These are phyloP conservation scores for Rhabdophis nuchalis DNA, from an alignment of 2,797 vertebrate species.

Conservation along the genomic window DNA sequence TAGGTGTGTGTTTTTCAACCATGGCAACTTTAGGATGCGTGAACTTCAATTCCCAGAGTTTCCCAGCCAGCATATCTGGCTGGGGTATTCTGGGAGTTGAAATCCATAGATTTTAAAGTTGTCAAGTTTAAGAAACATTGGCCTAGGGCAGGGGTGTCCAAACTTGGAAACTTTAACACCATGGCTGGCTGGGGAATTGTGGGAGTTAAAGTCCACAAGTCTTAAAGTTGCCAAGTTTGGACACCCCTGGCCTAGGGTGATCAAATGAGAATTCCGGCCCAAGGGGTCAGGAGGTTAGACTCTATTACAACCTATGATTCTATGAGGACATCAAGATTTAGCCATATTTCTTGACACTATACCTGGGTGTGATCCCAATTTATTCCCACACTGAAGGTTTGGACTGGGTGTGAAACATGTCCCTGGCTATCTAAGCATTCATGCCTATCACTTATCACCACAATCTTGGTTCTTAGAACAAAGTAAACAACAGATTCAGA, in stretches of 20 bases:
- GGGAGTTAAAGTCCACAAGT: background rate
- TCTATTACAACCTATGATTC: background rate
- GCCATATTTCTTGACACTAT: background rate
- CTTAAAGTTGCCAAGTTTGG: background rate
- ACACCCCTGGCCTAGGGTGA: background rate
- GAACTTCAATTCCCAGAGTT: background rate
- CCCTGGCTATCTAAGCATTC: background rate
- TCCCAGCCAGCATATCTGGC: background rate
- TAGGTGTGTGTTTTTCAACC: background rate
- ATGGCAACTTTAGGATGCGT: background rate
- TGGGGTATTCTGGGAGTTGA: background rate
- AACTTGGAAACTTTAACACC: too few relatives aligned
- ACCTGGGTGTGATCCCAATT: background rate
- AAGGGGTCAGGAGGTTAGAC: background rate
- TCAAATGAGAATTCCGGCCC: background rate
- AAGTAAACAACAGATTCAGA: background rate
- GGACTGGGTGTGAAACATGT: background rate
- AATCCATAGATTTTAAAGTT: background rate
- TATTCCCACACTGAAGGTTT: background rate
- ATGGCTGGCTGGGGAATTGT: background rate
- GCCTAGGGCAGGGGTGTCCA: too few relatives aligned
- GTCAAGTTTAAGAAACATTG: background rate
- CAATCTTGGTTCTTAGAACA: background rate
- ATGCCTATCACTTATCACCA: background rate
- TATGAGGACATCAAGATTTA: background rate